A percentile compares a stretch with the other conserved stretches of the same genome.
Conservation (phyloP, 1,140 invertebrate species). For the Papilio machaon region DNA sequence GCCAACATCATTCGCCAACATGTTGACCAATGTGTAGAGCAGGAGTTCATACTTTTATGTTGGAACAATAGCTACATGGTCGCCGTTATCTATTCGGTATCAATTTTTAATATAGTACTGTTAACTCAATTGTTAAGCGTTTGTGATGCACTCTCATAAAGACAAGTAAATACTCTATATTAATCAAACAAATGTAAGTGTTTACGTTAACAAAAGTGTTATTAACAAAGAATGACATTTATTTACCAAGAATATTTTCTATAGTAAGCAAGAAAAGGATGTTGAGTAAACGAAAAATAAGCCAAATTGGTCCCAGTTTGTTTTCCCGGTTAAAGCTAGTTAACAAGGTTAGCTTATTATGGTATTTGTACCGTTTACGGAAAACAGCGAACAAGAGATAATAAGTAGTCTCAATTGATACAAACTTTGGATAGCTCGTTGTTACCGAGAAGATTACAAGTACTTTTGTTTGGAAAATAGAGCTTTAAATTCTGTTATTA, state of each 20-base stretch:
- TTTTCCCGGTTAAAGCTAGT: slow-evolving; percentile 11
- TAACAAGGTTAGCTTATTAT: slow-evolving; percentile 35
- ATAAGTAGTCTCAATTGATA: slow-evolving; percentile 24
- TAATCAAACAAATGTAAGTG: background rate
- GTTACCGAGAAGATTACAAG: background rate
- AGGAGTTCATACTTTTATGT: too few relatives aligned
- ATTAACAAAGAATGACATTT: background rate
- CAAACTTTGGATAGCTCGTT: slow-evolving; percentile 19
- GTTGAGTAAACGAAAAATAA: slow-evolving; percentile 26
- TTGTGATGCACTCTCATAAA: background rate
- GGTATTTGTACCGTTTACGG: slow-evolving; percentile 29
- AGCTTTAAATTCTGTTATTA: background rate
- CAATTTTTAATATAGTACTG: background rate
- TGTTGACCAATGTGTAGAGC: too few relatives aligned
- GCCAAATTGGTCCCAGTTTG: slow-evolving; percentile 30
- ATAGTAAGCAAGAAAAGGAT: slow-evolving; percentile 19
- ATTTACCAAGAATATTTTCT: slow-evolving; percentile 10
- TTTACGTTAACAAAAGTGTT: background rate
- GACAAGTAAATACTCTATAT: background rate
- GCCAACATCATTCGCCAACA: background rate
- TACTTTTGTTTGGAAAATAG: background rate
- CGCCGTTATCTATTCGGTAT: too few relatives aligned
- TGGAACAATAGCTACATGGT: too few relatives aligned
- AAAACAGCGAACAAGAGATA: slow-evolving; percentile 28
- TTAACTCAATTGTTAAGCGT: too few relatives aligned